Base-by-base conservation (phyloP, 2,888 invertebrate species). In the Caenorhabditis sp. region DNA sequence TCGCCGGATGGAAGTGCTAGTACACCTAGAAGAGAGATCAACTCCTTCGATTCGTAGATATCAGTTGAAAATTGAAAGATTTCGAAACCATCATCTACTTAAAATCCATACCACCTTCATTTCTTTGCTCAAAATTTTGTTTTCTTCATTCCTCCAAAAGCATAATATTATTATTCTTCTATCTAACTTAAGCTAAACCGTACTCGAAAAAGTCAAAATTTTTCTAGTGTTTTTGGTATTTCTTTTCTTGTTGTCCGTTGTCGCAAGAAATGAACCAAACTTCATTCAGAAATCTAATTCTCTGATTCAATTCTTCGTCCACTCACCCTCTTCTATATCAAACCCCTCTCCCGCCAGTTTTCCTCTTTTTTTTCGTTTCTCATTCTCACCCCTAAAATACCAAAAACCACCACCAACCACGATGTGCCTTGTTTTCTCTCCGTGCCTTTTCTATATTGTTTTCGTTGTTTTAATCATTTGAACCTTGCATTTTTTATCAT, bases 1-100 rank as follows among this genome's bases (percentile, higher is more conserved):
- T 83, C 83, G 0, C 75, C 83, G 19, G 80, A 83, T 51, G 80
- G 83, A 44, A 79, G 74, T 63, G 24, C 38, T 10, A 74, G 68
- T 28, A 79, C 63, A 0, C 73, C 77, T 4, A 51, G 79, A 74
- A 73, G 70, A 38, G 79, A 77, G 47, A 38, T 83, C 64, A 83
- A 83, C 51, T 83, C 82, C 3, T 79, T 79, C 41, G 77, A 79
- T 12, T 82, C 70, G 0, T 80, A 59, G 28, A 24, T 19, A 47
- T 10, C 2, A 1, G 7, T 58, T 4, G 51, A 44, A 44, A n/a
- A 10, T 51, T 22, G 26, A 28, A 28, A 28, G 16, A 26, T 44
- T 16, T 3, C 44, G 3, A 28, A 12, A 26, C n/a, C n/a, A 28
- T 35, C 14, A 35, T 16, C 47, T 64, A 47, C 64, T 64, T 47